Percentiles rank a stretch among this genome's conserved stretches.
phyloP scores from a whole-genome alignment of 2,113 vertebrate genomes.

The Nansenia antarctica region DNA sequence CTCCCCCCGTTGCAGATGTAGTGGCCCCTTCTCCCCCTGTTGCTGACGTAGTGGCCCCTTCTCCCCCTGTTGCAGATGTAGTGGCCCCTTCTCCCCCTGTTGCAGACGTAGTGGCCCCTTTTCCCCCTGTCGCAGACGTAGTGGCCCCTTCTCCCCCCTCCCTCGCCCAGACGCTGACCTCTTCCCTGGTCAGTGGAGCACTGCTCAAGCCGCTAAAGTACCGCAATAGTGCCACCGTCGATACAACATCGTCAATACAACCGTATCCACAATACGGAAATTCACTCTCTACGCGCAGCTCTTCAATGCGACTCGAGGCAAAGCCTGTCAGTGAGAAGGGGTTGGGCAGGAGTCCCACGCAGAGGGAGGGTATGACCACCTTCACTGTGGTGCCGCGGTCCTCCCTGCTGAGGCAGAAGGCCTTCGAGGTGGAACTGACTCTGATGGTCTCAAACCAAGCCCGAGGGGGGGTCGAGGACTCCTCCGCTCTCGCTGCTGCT shows the following conservation, averaged over 20 bases:
- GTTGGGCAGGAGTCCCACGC: constrained; percentile 80
- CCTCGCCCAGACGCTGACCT: constrained; percentile 30
- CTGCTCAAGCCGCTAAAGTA: constrained; percentile 20
- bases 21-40: constrained; percentile 38
- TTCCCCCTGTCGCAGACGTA: constrained; percentile 9
- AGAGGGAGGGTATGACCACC: constrained; percentile 85
- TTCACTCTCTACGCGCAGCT: not conserved
- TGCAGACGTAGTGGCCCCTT: constrained; percentile 34
- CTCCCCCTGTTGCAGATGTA: constrained; percentile 13
- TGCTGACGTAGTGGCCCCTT: constrained; percentile 5
- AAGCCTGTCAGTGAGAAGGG: constrained; percentile 82
- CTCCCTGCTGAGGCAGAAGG: constrained; percentile 63
- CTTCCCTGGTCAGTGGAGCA: constrained; percentile 42
- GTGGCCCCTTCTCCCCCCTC: constrained; percentile 26
- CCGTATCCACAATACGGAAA: not conserved
- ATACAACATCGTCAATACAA: not conserved
- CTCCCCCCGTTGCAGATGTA: constrained; percentile 10
- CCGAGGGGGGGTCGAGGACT: not conserved
- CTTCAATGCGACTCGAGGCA: constrained; percentile 64
- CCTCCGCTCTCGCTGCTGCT: not conserved
- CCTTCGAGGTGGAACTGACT: constrained; percentile 48
- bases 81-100: constrained; percentile 8
- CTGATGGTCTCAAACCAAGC: not conserved
- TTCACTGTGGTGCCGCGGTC: constrained; percentile 87
- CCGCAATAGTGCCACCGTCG: constrained; percentile 9